Evolutionary conservation across 2,113 vertebrate genomes (phyloP).

Genomic region (Todiramphus saurophagus): DNA sequence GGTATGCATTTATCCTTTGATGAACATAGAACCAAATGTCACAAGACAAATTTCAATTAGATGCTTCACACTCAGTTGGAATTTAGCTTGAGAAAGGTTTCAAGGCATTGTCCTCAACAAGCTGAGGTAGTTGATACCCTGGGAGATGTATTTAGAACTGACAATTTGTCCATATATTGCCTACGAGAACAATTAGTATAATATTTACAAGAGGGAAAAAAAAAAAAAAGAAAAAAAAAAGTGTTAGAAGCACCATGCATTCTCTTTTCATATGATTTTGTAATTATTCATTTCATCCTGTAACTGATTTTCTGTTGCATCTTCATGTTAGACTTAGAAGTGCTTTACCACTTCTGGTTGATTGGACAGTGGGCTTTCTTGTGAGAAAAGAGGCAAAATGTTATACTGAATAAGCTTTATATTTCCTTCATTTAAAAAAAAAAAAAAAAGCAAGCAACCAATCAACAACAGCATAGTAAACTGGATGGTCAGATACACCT

Average conservation of each 20-base stretch:
- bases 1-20: not conserved
- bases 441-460: not conserved
- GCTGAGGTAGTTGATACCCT: not conserved
- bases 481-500: not conserved
- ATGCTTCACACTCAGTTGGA: not conserved
- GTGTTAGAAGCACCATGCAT: not conserved
- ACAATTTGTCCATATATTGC: not conserved
- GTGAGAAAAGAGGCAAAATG: not conserved
- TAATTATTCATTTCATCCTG: not conserved
- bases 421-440: not conserved
- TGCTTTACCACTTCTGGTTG: not conserved
- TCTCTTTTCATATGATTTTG: not conserved
- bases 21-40: not conserved
- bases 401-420: not conserved
- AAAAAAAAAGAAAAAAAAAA: not conserved
- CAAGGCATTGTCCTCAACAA: not conserved
- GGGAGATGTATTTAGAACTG: not conserved
- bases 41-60: not conserved
- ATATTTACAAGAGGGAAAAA: not conserved
- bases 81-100: not conserved
- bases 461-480: not conserved
- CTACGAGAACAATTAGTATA: not conserved
- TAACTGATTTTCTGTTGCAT: not conserved
- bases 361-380: not conserved
- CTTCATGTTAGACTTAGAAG: not conserved